Base-by-base conservation (phyloP, 2,797 vertebrate genomes). In the Hippoglossus hippoglossus region DNA sequence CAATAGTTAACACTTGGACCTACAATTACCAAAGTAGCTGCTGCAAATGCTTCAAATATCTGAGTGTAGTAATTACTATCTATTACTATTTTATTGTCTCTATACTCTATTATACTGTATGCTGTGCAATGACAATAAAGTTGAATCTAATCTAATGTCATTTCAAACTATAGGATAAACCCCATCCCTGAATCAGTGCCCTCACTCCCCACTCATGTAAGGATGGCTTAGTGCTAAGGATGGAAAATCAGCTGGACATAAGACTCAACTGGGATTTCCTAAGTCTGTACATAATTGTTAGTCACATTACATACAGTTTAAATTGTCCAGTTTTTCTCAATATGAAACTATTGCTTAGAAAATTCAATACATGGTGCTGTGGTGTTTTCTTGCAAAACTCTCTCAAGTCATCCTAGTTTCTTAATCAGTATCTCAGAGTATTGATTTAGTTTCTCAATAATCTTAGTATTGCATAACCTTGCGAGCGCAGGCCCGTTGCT, bases 141-240 rank as follows among this genome's bases (percentile, higher is more conserved):
- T 50, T 21, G 19, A 50, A 21, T 50, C 47, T 21, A 50, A 50
- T 50, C 47, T 50, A 11, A 44, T 68, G 64, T 73, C 59, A 44
- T 55, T 53, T 65, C 49, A 47, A 53, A 63, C 66, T 73, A 58
- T 9, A 71, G 47, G 71, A 74, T 46, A 56, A 16, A 54, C 1
- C 31, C 31, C 10, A n/a, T 8, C 44, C n/a, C 5, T 15, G 2
- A 11, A 34, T 34, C 31, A 34, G 2, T 10, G 2, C 31, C 9
- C 31, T 34, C 8, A 34, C 31, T 34, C 19, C 55, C 47, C 39
- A 41, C 34, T 68, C 28, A 16, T 62, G 1, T 51, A 39, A 72
- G 22, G 57, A 46, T 44, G 62, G 82, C 86, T 88, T 87, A 82
- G 55, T 63, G 15, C 2, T 56, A n/a, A 68, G 39, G 57, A 31